Conservation (phyloP, 2,888 invertebrate genomes). For the Nycteola revayana region DNA sequence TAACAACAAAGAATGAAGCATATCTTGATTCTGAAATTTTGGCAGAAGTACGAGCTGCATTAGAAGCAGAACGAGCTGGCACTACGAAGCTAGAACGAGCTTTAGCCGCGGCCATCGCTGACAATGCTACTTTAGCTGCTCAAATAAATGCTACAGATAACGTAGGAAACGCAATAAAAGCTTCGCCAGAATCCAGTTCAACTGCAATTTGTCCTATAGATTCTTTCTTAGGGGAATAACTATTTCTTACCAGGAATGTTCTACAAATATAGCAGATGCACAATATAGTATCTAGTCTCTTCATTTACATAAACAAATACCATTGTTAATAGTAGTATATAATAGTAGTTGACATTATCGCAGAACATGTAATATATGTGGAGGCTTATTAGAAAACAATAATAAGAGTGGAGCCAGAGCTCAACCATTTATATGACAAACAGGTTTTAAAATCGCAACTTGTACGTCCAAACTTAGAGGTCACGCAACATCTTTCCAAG, state of each 20-base stretch:
- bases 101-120: constrained; percentile 58
- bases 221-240: constrained; percentile 65
- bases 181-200: constrained; percentile 29
- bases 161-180: constrained; percentile 16
- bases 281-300: too few relatives aligned
- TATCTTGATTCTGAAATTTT: constrained; percentile 44
- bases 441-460: constrained; percentile 54
- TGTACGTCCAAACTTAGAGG: constrained; percentile 43
- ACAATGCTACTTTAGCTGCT: constrained; percentile 57
- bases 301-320: too few relatives aligned
- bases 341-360: too few relatives aligned
- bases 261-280: too few relatives aligned
- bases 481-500: constrained; percentile 31
- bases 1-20: constrained; percentile 23
- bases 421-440: constrained; percentile 48
- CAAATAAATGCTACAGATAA: constrained; percentile 48
- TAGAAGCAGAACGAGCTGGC: constrained; percentile 61
- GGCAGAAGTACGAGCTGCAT: constrained; percentile 48
- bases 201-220: constrained; percentile 58
- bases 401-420: constrained; percentile 42
- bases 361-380: too few relatives aligned
- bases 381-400: too few relatives aligned
- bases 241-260: too few relatives aligned
- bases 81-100: constrained; percentile 56
- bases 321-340: too few relatives aligned